A percentile compares a stretch with the other conserved stretches of the same genome.
These are phyloP conservation scores for Rhinolophus sinicus DNA, from an alignment of 2,113 vertebrate species.

Conservation along the genomic window DNA sequence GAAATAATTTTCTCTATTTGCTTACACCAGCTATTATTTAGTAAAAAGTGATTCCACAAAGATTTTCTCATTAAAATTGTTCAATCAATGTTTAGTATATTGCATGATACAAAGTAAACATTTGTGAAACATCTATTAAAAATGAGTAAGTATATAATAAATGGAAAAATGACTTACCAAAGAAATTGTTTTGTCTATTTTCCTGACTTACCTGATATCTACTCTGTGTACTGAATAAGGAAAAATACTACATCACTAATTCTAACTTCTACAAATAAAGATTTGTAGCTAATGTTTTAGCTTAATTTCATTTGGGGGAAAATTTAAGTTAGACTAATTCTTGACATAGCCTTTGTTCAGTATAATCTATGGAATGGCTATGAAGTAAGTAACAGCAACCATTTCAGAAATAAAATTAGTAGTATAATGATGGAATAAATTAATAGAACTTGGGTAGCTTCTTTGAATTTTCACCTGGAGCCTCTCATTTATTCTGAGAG, in stretches of 20 bases:
- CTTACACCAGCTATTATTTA: not conserved
- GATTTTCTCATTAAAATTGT: not conserved
- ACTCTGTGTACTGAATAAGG: not conserved
- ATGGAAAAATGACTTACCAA: not conserved
- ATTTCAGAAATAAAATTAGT: conserved; percentile 2
- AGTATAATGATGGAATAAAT: not conserved
- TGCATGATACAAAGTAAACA: not conserved
- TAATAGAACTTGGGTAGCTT: not conserved
- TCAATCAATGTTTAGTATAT: not conserved
- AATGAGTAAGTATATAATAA: not conserved
- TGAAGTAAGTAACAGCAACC: not conserved
- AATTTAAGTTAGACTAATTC: not conserved
- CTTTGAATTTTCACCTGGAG: not conserved
- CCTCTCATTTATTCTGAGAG: not conserved
- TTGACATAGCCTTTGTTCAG: not conserved
- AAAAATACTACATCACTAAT: not conserved
- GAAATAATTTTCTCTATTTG: not conserved
- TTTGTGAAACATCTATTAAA: not conserved
- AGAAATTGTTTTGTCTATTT: not conserved
- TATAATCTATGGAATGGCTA: not conserved
- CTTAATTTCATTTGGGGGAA: not conserved
- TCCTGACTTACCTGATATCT: not conserved
- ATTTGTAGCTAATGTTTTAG: not conserved
- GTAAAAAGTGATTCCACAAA: not conserved
- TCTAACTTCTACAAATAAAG: not conserved